Base-by-base conservation (phyloP, 2,888 invertebrate species). In the Drosophila monieri region DNA sequence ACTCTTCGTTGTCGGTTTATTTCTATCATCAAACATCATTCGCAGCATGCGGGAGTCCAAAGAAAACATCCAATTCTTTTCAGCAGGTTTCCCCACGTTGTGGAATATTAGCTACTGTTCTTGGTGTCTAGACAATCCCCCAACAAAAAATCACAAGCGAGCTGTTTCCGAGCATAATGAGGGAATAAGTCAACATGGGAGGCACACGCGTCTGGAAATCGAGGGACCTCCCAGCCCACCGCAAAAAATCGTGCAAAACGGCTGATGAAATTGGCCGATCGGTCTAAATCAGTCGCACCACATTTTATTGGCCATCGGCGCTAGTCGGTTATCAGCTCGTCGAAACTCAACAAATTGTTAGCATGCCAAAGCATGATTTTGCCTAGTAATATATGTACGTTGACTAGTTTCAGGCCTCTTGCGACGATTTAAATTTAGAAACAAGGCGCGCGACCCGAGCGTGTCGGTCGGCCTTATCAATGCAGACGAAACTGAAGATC, bases 361-460 rank as follows among this genome's bases (percentile, higher is more conserved):
- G 37, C 12, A 23, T 37, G 62, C 44, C 43, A 46, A 41, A 44
- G 15, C 32, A 39, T 52, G 12, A 23, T 60, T 43, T 41, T 6
- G 21, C 21, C 12, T 6, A 12, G 21, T 5, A 10, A 43, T 39
- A 15, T 21, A 18, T 18, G 18, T 18, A 43, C 18, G 10, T 21
- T 35, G 44, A 27, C 49, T 51, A 62, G 62, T 62, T 61, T 37
- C 27, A 15, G 21, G 18, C 44, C 39, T 47, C 59, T 48, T 8
- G 73, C 62, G 57, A 66, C 60, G 70, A 64, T 80, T 74, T 80
- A 80, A 80, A 72, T 67, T 78, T 80, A 83, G 79, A 71, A 32
- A 55, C 64, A 32, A 55, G 66, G 78, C 84, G 84, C 68, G 74
- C 74, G 79, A 66, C 84, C 64, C 18, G 12, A 48, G 41, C 14